Conservation (phyloP, 2,797 vertebrate species). For the Pagetopsis macropterus region DNA sequence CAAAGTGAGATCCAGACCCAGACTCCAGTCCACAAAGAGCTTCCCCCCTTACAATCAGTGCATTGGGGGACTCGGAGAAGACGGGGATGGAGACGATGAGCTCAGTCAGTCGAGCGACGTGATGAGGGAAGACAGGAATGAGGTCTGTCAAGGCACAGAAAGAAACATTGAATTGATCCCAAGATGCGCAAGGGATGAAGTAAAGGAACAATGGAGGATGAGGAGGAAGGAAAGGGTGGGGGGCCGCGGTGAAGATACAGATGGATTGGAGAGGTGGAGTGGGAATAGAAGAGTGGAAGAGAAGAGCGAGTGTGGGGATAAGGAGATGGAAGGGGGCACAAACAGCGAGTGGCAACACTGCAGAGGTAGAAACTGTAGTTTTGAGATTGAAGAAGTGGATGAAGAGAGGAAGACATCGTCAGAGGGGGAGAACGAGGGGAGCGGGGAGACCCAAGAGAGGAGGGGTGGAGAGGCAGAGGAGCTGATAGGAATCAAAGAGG, state of each 20-base stretch:
- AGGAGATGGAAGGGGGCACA: constrained; percentile 15
- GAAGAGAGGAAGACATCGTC: not conserved
- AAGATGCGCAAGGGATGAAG: constrained; percentile 52
- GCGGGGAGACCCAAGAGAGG: constrained; percentile 5
- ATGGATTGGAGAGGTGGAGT: constrained; percentile 40
- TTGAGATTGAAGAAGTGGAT: constrained; percentile 29
- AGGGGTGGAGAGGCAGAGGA: constrained; percentile 15
- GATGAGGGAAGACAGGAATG: constrained; percentile 1
- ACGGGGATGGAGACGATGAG: constrained; percentile 6
- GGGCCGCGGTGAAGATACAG: constrained; percentile 56
- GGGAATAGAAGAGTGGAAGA: constrained; percentile 50
- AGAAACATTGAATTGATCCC: constrained; percentile 15
- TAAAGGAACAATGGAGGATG: constrained; percentile 58
- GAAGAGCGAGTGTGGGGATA: not conserved
- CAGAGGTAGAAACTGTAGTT: constrained; percentile 31
- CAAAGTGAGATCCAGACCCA: constrained; percentile 62
- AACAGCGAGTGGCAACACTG: constrained; percentile 34
- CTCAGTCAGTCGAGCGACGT: not conserved
- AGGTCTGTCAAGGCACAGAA: constrained; percentile 21
- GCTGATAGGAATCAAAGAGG: not conserved
- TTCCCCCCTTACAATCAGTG: constrained; percentile 77
- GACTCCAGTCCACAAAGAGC: constrained; percentile 69
- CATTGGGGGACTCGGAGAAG: constrained; percentile 66
- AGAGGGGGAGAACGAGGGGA: constrained; percentile 23
- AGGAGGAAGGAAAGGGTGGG: constrained; percentile 62